Percentiles rank a stretch among this genome's conserved stretches.
Evolutionary conservation across 2,797 vertebrate species (phyloP).

Genomic region (Astyanax mexicanus): DNA sequence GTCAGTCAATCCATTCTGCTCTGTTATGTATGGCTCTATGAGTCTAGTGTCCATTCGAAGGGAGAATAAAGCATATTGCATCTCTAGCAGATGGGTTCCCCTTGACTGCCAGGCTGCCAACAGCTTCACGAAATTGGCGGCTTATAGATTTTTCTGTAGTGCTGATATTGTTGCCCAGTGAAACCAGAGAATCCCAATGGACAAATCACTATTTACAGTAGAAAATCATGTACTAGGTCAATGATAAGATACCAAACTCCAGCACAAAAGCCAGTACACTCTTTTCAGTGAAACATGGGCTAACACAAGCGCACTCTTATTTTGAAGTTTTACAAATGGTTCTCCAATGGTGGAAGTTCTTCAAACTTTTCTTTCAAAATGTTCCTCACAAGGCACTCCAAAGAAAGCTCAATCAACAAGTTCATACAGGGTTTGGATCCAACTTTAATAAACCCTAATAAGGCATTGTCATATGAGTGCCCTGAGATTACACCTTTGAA

Average conservation of each 20-base stretch:
- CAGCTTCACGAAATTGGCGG: neutral
- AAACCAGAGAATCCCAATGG: neutral
- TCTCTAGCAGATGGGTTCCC: constrained; percentile 21
- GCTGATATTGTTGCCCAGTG: neutral
- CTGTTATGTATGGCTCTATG: neutral
- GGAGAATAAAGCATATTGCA: neutral
- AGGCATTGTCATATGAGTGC: too few species aligned
- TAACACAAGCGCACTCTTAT: too few species aligned
- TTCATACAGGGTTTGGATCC: too few species aligned
- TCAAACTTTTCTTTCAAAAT: too few species aligned
- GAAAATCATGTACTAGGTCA: too few species aligned
- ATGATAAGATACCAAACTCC: too few species aligned
- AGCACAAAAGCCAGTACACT: neutral
- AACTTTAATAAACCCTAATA: too few species aligned
- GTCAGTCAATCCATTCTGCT: neutral
- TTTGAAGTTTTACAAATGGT: too few species aligned
- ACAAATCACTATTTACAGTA: neutral
- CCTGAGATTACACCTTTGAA: too few species aligned
- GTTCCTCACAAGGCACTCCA: too few species aligned
- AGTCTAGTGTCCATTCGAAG: neutral
- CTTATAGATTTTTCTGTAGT: neutral
- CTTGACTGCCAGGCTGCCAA: neutral
- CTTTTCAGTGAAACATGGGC: neutral
- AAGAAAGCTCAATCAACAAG: too few species aligned
- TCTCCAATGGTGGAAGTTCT: too few species aligned